These are phyloP conservation scores for Leucania comma DNA, from an alignment of 2,888 invertebrate genomes.

Conservation along the genomic window DNA sequence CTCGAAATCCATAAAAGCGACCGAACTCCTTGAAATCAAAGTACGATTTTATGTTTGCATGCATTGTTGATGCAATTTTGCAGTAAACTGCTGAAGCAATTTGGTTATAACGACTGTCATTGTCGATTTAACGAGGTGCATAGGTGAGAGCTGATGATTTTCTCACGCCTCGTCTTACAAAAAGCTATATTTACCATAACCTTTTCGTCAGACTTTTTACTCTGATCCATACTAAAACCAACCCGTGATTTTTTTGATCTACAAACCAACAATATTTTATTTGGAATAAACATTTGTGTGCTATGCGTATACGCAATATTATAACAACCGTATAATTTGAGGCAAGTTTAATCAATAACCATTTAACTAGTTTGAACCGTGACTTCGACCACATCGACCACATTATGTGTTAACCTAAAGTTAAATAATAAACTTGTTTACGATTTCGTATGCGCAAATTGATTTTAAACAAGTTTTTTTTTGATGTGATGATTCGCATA, in stretches of 20 bases:
- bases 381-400: constrained; percentile 10
- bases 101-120: constrained; percentile 38
- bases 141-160: constrained; percentile 30
- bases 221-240: not conserved
- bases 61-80: constrained; percentile 28
- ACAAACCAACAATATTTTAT: constrained; percentile 1
- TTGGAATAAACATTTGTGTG: constrained; percentile 10
- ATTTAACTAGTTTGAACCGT: constrained; percentile 35
- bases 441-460: constrained; percentile 15
- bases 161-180: constrained; percentile 36
- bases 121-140: constrained; percentile 30
- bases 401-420: constrained; percentile 25
- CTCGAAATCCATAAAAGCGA: not conserved
- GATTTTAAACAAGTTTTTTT: constrained; percentile 38
- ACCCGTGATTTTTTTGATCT: no score
- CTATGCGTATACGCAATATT: not conserved
- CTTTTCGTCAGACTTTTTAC: no score
- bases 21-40: constrained; percentile 6
- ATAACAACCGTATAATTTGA: not conserved
- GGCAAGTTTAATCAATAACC: constrained; percentile 30
- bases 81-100: constrained; percentile 24
- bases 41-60: constrained; percentile 23
- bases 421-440: constrained; percentile 52
- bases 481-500: constrained; percentile 3
- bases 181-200: not conserved